A percentile compares a stretch with the other conserved stretches of the same genome.
phyloP scores from a whole-genome alignment of 2,888 invertebrate species.

The Bellardia bayeri region DNA sequence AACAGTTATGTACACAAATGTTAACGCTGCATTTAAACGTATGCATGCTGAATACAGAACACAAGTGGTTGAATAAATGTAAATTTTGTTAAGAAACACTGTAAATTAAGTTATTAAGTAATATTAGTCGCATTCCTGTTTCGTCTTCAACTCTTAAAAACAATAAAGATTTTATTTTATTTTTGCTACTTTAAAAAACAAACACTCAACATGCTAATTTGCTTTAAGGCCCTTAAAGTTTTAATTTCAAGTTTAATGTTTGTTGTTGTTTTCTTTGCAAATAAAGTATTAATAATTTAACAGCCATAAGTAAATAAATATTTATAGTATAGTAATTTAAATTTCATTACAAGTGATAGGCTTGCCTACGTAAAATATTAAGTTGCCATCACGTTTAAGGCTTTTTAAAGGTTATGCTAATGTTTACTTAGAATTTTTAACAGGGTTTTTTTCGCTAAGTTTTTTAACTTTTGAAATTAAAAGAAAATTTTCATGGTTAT shows the following conservation, averaged over 20 bases:
- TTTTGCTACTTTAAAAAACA: no score
- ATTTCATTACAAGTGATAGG: neutral
- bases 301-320: neutral
- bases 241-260: neutral
- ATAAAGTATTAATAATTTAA: neutral
- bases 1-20: no score
- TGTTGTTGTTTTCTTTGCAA: neutral
- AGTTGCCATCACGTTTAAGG: neutral
- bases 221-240: neutral
- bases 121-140: no score
- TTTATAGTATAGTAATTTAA: neutral
- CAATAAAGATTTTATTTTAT: no score
- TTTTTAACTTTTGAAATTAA: neutral
- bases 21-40: no score
- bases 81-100: no score
- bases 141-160: no score
- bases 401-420: neutral
- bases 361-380: neutral
- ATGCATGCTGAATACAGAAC: no score
- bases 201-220: no score
- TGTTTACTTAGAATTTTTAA: conserved; percentile 17
- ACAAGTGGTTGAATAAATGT: no score
- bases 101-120: no score
- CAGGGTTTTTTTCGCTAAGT: neutral
- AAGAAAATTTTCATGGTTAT: conserved; percentile 9